These are phyloP conservation scores for Iguana delicatissima DNA, from an alignment of 2,797 vertebrate species.

Conservation along the genomic window DNA sequence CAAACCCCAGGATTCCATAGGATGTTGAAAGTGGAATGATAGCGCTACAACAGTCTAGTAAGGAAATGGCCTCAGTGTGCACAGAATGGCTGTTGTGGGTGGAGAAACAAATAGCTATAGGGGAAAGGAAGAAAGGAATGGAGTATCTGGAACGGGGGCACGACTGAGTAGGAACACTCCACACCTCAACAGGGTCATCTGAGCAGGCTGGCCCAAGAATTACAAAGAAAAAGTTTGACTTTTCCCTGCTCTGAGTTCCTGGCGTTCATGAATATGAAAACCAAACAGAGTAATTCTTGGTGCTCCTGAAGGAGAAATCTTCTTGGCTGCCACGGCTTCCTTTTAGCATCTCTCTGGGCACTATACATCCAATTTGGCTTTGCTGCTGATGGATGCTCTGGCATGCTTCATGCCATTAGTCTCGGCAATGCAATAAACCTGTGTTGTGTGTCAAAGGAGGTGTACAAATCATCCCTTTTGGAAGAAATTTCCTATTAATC, in stretches of 20 bases:
- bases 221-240: background rate
- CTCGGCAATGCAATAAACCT: slow-evolving; percentile 31
- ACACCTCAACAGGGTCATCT: background rate
- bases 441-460: slow-evolving; percentile 23
- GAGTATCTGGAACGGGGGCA: no score
- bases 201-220: background rate
- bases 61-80: no score
- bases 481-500: slow-evolving; percentile 45
- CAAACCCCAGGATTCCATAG: no score
- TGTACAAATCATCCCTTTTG: slow-evolving; percentile 1
- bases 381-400: background rate
- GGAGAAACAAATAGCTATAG: background rate
- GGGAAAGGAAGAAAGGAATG: no score
- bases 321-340: background rate
- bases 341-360: slow-evolving; percentile 14
- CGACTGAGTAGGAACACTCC: background rate
- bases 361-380: slow-evolving; percentile 24
- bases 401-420: slow-evolving; percentile 11
- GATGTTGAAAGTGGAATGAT: no score
- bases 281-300: background rate
- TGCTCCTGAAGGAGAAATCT: background rate
- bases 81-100: background rate
- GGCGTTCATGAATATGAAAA: background rate
- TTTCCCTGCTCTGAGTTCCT: background rate
- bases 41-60: no score